phyloP scores from a whole-genome alignment of 2,113 vertebrate species.

The Regulus satrapa region DNA sequence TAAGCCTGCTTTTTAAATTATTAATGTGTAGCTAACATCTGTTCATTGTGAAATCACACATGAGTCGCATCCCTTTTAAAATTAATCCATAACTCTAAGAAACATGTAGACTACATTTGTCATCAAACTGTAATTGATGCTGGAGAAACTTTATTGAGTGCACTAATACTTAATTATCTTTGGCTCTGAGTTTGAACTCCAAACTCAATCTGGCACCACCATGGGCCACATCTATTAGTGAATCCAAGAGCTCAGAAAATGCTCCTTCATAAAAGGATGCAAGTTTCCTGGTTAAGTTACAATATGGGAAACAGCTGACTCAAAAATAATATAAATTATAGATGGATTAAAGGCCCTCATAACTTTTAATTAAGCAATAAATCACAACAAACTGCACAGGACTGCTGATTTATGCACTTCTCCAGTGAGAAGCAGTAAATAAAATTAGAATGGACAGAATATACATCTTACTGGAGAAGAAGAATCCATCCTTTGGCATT shows the following conservation, averaged over 20 bases:
- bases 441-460: slow-evolving; percentile 34
- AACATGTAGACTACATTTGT: background rate
- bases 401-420: slow-evolving; percentile 49
- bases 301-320: slow-evolving; percentile 47
- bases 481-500: background rate
- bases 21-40: slow-evolving; percentile 20
- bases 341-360: slow-evolving; percentile 42
- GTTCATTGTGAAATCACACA: background rate
- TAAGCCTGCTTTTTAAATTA: slow-evolving; percentile 22
- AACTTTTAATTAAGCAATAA: slow-evolving; percentile 73
- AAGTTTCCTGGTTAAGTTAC: slow-evolving; percentile 1
- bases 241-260: background rate
- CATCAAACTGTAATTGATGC: slow-evolving; percentile 34
- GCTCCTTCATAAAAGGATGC: background rate
- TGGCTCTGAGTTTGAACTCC: slow-evolving; percentile 26
- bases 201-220: slow-evolving; percentile 30
- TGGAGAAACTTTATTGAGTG: slow-evolving; percentile 39
- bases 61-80: background rate
- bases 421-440: slow-evolving; percentile 54
- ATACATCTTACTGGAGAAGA: background rate
- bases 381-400: slow-evolving; percentile 37
- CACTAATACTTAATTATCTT: slow-evolving; percentile 50
- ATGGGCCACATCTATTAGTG: slow-evolving; percentile 55
- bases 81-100: background rate
- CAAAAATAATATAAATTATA: slow-evolving; percentile 65